Conservation (phyloP, 2,797 vertebrate genomes). For the Coregonus suidteri region DNA sequence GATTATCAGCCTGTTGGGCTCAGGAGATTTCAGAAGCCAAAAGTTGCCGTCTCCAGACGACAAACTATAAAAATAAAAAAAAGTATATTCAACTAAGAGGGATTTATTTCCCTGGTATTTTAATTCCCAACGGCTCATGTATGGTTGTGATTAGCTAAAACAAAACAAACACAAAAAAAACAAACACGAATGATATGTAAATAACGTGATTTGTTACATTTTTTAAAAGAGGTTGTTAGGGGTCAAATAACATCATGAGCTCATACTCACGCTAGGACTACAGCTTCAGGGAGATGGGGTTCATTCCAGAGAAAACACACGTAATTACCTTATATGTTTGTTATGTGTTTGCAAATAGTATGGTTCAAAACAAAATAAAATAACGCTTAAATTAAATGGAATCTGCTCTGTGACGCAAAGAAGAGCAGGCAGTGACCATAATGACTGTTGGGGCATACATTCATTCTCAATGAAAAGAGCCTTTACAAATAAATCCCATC, state of each 20-base stretch:
- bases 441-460: conserved; percentile 42
- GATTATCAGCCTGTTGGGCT: conserved; percentile 49
- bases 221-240: conserved; percentile 20
- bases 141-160: conserved; percentile 46
- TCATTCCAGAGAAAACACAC: conserved; percentile 34
- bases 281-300: conserved; percentile 17
- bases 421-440: conserved; percentile 47
- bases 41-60: conserved; percentile 45
- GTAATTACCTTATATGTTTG: conserved; percentile 37
- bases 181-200: conserved; percentile 26
- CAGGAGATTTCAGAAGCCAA: conserved; percentile 52
- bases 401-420: conserved; percentile 34
- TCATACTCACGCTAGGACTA: neutral
- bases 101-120: conserved; percentile 19
- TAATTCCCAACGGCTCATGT: conserved; percentile 40
- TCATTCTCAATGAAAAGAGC: conserved; percentile 56
- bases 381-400: conserved; percentile 35
- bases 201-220: conserved; percentile 30
- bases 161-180: conserved; percentile 22
- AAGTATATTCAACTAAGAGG: conserved; percentile 40
- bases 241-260: conserved; percentile 22
- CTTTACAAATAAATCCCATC: conserved; percentile 46
- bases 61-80: conserved; percentile 40
- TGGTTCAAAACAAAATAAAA: conserved; percentile 25
- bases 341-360: conserved; percentile 26